Evolutionary conservation across 2,113 vertebrate species (phyloP).

Genomic region (Oryzias javanicus): DNA sequence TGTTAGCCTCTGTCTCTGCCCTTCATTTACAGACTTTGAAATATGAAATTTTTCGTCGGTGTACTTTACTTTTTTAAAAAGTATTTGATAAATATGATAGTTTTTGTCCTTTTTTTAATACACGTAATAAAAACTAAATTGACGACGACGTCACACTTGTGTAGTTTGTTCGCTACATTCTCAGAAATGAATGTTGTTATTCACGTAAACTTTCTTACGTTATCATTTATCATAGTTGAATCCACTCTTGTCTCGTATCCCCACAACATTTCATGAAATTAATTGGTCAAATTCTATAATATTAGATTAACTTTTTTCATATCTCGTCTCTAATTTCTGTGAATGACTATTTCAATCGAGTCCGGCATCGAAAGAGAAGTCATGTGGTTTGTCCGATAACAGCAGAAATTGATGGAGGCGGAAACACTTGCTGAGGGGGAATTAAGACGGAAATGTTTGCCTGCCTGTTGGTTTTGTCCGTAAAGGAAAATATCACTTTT

Average conservation of each 20-base stretch:
- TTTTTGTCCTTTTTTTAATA: not conserved
- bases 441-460: not conserved
- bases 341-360: not conserved
- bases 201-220: too few relatives aligned
- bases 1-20: constrained; percentile 17
- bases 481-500: too few relatives aligned
- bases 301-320: too few relatives aligned
- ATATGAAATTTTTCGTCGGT: too few relatives aligned
- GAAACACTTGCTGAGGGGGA: constrained; percentile 6
- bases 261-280: too few relatives aligned
- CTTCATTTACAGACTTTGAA: not conserved
- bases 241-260: too few relatives aligned
- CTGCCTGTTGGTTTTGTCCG: not conserved
- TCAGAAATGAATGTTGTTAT: too few relatives aligned
- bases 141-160: too few relatives aligned
- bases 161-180: too few relatives aligned
- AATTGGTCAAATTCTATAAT: too few relatives aligned
- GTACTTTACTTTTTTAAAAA: not conserved
- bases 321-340: not conserved
- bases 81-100: not conserved
- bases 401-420: constrained; percentile 10
- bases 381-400: constrained; percentile 42
- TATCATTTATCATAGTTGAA: too few relatives aligned
- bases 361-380: constrained; percentile 34
- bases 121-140: too few relatives aligned